Evolutionary conservation across 1,140 invertebrate genomes (phyloP), one percentile per base, ranked within the genome.

Genomic region (Lepidurus couesii): DNA sequence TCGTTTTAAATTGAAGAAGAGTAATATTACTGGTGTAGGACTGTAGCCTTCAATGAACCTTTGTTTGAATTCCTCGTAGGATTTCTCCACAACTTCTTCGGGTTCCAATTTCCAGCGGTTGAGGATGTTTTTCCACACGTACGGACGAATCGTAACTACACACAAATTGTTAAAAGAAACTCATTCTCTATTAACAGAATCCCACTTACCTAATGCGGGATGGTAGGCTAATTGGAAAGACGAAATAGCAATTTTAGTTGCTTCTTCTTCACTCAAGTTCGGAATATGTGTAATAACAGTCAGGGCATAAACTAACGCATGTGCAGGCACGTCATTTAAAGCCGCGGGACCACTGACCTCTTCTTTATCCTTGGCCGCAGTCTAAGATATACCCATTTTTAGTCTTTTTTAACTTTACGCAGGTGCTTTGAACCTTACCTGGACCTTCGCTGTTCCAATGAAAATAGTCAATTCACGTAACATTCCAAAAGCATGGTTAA

Each of bases 171-270:
- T 75, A n/a, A 13, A 34, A 42, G 16, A 13, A 16, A 16, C 6
- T 75, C 34, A 42, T 24, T 34, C 74, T 44, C 43, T 34, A 75
- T 21, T 1, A 75, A 26, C 24, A 7, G 21, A 9, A 21, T 7
- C n/a, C 9, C 16, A 79, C 76, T 86, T 86, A 77, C 87, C 82
- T 16, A 91, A 87, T 8, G 88, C 85, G 8, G 91, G 91, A 84
- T 93, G 89, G 84, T 94, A 91, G 43, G 88, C 86, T 47, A 90
- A 87, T 42, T 91, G 85, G 11, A 95, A 83, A 16, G 89, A 85
- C 75, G 91, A 89, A 76, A 91, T 81, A 1, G 88, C 88, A 42
- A 92, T 79, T 1, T 83, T 81, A 76, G 89, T 85, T 0, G 85
- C 84, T 75, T 91, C 88, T 78, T 87, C 85, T 45, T 81, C 74